These are phyloP conservation scores for Pteronura brasiliensis DNA, from an alignment of 2,113 vertebrate genomes.

Conservation along the genomic window DNA sequence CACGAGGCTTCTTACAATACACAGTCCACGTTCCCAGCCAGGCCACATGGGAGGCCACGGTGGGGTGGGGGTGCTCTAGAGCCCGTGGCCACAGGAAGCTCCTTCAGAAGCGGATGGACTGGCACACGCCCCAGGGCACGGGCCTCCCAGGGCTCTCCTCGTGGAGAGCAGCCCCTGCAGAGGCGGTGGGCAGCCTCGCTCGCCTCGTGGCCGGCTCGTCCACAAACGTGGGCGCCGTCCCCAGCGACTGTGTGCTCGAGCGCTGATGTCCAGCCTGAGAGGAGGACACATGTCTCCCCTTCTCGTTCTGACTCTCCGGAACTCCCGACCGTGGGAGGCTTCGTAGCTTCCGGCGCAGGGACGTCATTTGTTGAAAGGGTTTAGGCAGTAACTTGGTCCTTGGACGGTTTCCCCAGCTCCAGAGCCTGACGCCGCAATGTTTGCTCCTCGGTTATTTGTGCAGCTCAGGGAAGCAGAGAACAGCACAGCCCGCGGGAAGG, in stretches of 20 bases:
- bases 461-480: neutral
- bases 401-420: no score
- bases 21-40: neutral
- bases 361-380: accelerated
- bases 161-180: neutral
- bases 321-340: accelerated
- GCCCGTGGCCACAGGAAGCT: neutral
- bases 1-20: neutral
- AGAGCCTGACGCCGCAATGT: neutral
- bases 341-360: no score
- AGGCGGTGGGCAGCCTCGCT: neutral
- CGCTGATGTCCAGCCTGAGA: accelerated
- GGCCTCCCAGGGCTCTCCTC: neutral
- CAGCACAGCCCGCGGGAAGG: accelerated
- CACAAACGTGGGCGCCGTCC: no score
- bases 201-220: neutral
- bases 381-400: neutral
- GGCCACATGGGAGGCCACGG: neutral
- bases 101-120: neutral
- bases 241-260: no score
- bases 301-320: neutral
- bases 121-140: accelerated
- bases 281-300: neutral
- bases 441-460: neutral
- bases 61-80: neutral